Evolutionary conservation across 2,888 invertebrate genomes (phyloP), one percentile per base, ranked within the genome.

Genomic region (Tipula lateralis): DNA sequence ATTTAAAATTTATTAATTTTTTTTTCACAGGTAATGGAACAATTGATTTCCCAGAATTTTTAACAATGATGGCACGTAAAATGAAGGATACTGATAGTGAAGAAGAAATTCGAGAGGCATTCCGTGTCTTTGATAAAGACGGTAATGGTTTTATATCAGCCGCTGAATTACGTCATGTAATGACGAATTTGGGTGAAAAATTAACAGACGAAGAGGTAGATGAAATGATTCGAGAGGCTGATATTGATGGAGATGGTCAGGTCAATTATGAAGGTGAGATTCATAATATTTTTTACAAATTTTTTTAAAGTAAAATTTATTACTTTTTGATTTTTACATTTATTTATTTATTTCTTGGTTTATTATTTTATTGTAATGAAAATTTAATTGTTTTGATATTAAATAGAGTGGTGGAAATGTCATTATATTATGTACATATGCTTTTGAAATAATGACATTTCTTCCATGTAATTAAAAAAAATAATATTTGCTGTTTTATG

Each of bases 21-120:
- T 13, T 66, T 0, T 66, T 24, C 12, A 66, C 66, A 99, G 99
- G 98, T 89, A 99, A 99, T 92, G 99, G 99, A 90, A 99, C 99
- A 91, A 99, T 99, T 92, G 99, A 99, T 93, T 99, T 99, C 92
- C 99, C 99, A 88, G 99, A 99, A 92, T 99, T 99, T 93, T 94
- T 99, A 89, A 99, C 99, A 91, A 99, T 99, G 99, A 99, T 99
- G 99, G 99, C 99, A 89, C 95, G 99, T 90, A 99, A 99, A 94
- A 99, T 99, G 98, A 99, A 99, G 92, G 99, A 99, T 93, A 99
- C 99, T 87, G 99, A 99, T 92, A 96, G 97, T 91, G 98, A 98
- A 93, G 98, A 99, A 91, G 99, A 99, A 92, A 98, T 99, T 91
- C 95, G 98, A 91, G 99, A 99, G 92, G 99, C 99, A 88, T 97